A percentile compares a stretch with the other conserved stretches of the same genome.
phyloP scores from a whole-genome alignment of 35 echinoderm and acorn worm genomes.

The Amphiura filiformis region DNA sequence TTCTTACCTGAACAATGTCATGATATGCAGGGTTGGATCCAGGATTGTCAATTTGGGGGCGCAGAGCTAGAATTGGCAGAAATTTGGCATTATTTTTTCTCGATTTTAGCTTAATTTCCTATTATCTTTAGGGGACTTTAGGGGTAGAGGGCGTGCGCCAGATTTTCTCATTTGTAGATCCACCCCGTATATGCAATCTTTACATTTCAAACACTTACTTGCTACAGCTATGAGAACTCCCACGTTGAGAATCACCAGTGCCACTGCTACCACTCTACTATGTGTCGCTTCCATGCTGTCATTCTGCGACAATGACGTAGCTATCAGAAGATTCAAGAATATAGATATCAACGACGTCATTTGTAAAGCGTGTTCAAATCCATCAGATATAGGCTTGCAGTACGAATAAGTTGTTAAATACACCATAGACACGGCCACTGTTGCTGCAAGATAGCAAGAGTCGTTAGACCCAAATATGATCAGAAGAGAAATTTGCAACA shows the following conservation, averaged over 20 bases:
- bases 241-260: conserved; percentile 9
- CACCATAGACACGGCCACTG: conserved; percentile 24
- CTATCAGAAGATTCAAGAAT: conserved; percentile 13
- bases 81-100: no score
- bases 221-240: background rate
- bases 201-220: conserved; percentile 12
- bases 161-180: no score
- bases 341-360: conserved; percentile 18
- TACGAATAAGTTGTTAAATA: conserved; percentile 34
- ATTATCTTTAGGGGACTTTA: no score
- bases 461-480: conserved; percentile 28
- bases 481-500: conserved; percentile 28
- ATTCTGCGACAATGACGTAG: background rate
- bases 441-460: conserved; percentile 10
- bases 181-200: no score
- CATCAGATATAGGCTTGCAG: conserved; percentile 26
- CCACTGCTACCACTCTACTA: background rate
- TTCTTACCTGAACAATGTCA: no score
- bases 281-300: background rate
- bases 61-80: no score
- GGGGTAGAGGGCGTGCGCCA: no score
- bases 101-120: no score
- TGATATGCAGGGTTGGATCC: no score
- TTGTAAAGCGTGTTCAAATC: conserved; percentile 37
- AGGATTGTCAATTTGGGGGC: no score